Conservation (phyloP, 2,888 invertebrate species). For the Apoderus coryli region DNA sequence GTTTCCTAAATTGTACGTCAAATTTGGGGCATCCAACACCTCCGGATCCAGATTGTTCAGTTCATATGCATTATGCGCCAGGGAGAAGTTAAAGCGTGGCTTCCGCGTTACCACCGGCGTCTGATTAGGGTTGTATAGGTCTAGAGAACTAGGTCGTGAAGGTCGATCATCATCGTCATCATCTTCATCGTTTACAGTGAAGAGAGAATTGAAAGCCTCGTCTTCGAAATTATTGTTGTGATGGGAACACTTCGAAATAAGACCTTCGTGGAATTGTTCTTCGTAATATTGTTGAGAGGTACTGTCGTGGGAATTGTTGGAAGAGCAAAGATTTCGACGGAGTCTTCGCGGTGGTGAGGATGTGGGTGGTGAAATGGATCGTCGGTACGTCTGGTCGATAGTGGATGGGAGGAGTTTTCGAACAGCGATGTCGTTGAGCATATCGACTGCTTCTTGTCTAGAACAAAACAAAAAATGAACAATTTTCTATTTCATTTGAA, state of each 20-base stretch:
- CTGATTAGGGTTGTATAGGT: conserved; percentile 46
- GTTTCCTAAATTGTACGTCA: conserved; percentile 33
- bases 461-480: too few species aligned
- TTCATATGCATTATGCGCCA: conserved; percentile 51
- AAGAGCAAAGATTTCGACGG: conserved; percentile 23
- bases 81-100: conserved; percentile 53
- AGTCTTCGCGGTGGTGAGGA: conserved; percentile 2
- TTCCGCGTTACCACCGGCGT: conserved; percentile 48
- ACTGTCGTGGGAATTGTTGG: too few species aligned
- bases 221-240: conserved; percentile 28
- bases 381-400: conserved; percentile 26
- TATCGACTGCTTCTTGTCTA: conserved; percentile 72
- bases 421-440: conserved; percentile 68
- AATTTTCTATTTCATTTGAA: too few species aligned
- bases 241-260: conserved; percentile 14
- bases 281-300: too few species aligned
- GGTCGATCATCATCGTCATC: conserved; percentile 28
- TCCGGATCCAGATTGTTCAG: conserved; percentile 51
- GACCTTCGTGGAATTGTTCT: conserved; percentile 34
- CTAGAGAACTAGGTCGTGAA: conserved; percentile 44
- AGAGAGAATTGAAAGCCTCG: conserved; percentile 31
- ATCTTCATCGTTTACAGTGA: conserved; percentile 29
- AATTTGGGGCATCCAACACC: conserved; percentile 45
- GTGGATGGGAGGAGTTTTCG: conserved; percentile 54
- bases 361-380: too few species aligned